Evolutionary conservation across 2,888 invertebrate genomes (phyloP).

Genomic region (Ophion slaviceki): DNA sequence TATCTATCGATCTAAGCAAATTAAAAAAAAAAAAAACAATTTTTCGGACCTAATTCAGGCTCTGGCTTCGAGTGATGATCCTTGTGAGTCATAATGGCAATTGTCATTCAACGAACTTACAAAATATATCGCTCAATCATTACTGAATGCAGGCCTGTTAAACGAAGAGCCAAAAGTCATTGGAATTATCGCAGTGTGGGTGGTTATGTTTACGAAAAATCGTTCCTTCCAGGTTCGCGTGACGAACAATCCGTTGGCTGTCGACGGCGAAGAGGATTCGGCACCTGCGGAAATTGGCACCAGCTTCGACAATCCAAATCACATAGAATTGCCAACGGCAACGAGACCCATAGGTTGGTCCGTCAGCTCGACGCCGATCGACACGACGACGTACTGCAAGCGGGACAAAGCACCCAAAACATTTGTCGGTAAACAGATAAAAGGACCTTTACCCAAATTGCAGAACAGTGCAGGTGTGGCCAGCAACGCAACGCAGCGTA

Average conservation of each 20-base stretch:
- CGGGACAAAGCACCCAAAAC: conserved; percentile 83
- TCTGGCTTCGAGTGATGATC: too few relatives aligned
- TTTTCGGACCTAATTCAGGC: too few relatives aligned
- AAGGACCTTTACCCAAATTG: conserved; percentile 66
- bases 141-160: too few relatives aligned
- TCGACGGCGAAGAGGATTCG: conserved; percentile 83
- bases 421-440: conserved; percentile 66
- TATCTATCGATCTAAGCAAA: too few relatives aligned
- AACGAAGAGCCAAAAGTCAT: too few relatives aligned
- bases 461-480: conserved; percentile 51
- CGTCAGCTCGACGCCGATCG: conserved; percentile 84
- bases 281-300: conserved; percentile 85
- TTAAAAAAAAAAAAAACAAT: too few relatives aligned
- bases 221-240: conserved; percentile 87
- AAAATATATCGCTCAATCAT: too few relatives aligned
- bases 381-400: conserved; percentile 90
- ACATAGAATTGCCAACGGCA: conserved; percentile 87
- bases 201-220: neutral
- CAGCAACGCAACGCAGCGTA: conserved; percentile 70
- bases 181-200: too few relatives aligned
- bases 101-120: too few relatives aligned
- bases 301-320: conserved; percentile 91
- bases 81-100: too few relatives aligned
- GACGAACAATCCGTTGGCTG: conserved; percentile 89
- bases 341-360: conserved; percentile 75